Evolutionary conservation across 64 coral and sea anemone species (phyloP), one percentile per base, ranked within the genome.

Genomic region (Montipora cactus): DNA sequence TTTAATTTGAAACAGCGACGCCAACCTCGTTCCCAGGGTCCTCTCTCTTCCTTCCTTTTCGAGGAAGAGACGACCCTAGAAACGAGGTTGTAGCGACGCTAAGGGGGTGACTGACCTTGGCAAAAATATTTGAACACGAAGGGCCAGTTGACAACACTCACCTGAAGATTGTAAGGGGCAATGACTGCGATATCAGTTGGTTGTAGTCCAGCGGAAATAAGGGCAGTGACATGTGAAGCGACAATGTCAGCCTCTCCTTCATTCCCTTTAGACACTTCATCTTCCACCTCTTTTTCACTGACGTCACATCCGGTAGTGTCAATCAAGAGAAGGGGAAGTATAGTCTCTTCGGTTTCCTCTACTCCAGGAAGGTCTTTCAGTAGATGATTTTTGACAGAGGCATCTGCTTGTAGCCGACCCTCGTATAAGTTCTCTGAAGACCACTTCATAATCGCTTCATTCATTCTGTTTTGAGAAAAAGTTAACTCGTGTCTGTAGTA

Each of bases 171-270:
- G 74, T 99, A 96, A 5, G 97, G 97, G n/a, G 97, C 93, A 21
- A 99, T 99, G 53, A 99, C 94, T 21, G 94, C 97, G 67, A 99
- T 99, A 79, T 96, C 92, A 23, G 47, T 55, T 25, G 94, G 89
- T 12, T 92, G 83, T 15, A 99, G 79, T 59, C 97, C 97, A 94
- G 94, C 95, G 7, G 87, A 81, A 15, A 96, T 83, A 71, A 99
- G 84, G 1, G 87, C 83, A 55, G 79, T 78, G 74, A 99, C 92
- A 96, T 99, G 97, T 53, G 89, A 66, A 81, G 94, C 88, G 15
- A 99, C 97, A 64, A 99, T 95, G 74, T 99, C 97, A 89, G 95
- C 97, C 83, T 99, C 97, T 59, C 97, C 97, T 69, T 99, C 95
- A 78, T 99, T 99, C 5, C 97, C 97, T 87, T 94, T 99, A 1